phyloP scores from a whole-genome alignment of 2,797 vertebrate genomes.

The Pantherophis vulpinus region DNA sequence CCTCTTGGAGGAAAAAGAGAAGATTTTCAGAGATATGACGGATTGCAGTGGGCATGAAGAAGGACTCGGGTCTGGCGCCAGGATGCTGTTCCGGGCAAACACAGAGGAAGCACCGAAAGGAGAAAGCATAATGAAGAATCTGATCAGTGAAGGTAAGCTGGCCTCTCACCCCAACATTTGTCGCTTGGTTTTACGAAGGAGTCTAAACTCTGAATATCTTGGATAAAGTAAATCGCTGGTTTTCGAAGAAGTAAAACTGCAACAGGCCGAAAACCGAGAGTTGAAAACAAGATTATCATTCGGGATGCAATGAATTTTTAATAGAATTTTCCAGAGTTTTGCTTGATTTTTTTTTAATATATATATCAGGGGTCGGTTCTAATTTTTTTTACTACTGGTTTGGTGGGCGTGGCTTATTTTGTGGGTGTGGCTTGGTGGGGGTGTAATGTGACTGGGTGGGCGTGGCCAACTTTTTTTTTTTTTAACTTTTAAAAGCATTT shows the following conservation, averaged over 20 bases:
- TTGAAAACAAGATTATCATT: background rate
- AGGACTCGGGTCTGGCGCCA: slow-evolving; percentile 53
- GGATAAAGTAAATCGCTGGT: background rate
- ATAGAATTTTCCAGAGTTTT: background rate
- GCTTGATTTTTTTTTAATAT: background rate
- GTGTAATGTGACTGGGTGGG: no score
- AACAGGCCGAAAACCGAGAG: background rate
- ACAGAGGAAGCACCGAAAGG: slow-evolving; percentile 83
- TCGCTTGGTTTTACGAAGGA: accelerated
- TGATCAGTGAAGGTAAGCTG: slow-evolving; percentile 87
- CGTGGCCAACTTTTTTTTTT: no score
- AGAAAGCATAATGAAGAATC: slow-evolving; percentile 86
- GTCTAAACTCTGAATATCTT: background rate
- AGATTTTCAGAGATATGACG: slow-evolving; percentile 88
- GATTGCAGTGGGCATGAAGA: slow-evolving; percentile 80
- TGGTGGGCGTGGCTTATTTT: no score
- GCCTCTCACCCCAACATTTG: background rate
- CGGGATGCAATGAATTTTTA: background rate
- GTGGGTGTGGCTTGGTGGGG: no score
- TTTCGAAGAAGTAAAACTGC: background rate
- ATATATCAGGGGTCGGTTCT: background rate
- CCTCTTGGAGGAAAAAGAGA: slow-evolving; percentile 90
- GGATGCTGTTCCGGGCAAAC: slow-evolving; percentile 84
- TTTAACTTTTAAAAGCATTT: no score
- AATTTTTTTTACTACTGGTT: no score